Evolutionary conservation across 2,888 invertebrate genomes (phyloP).

Genomic region (Agriotes lineatus): DNA sequence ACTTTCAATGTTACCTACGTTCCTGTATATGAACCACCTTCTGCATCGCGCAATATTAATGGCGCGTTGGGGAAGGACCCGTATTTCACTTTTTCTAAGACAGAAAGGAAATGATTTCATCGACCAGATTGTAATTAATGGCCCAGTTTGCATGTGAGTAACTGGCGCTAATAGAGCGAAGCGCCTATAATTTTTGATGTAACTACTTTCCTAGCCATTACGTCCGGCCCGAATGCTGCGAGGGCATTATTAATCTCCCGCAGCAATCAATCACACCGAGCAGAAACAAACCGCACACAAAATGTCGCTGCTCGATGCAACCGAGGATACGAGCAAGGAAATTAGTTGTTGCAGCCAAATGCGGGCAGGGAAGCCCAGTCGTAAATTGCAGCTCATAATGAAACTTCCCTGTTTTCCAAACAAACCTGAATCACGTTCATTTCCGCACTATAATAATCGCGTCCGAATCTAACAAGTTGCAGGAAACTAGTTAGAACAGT

Average conservation of each 20-base stretch:
- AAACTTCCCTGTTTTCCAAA: neutral
- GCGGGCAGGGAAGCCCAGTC: neutral
- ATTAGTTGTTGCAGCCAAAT: conserved; percentile 9
- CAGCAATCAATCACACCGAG: conserved; percentile 7
- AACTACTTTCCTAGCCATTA: conserved; percentile 11
- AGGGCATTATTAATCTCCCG: conserved; percentile 7
- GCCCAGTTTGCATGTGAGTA: conserved; percentile 21
- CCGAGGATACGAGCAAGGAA: neutral
- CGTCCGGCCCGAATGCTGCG: conserved; percentile 1
- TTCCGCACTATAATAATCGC: too few relatives aligned
- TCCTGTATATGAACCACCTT: too few relatives aligned
- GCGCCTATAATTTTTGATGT: conserved; percentile 17
- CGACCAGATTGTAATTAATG: conserved; percentile 22
- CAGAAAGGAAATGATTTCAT: conserved; percentile 19
- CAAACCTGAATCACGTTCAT: too few relatives aligned
- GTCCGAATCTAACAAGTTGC: too few relatives aligned
- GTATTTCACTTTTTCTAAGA: conserved; percentile 18
- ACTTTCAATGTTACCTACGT: too few relatives aligned
- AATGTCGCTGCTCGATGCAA: conserved; percentile 12
- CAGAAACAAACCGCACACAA: conserved; percentile 18
- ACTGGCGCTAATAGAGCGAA: conserved; percentile 7
- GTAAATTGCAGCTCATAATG: neutral
- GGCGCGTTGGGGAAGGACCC: too few relatives aligned
- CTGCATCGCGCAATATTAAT: too few relatives aligned
- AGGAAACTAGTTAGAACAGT: too few relatives aligned